Base-by-base conservation (phyloP, 2,113 vertebrate genomes). In the Plecotus auritus region DNA sequence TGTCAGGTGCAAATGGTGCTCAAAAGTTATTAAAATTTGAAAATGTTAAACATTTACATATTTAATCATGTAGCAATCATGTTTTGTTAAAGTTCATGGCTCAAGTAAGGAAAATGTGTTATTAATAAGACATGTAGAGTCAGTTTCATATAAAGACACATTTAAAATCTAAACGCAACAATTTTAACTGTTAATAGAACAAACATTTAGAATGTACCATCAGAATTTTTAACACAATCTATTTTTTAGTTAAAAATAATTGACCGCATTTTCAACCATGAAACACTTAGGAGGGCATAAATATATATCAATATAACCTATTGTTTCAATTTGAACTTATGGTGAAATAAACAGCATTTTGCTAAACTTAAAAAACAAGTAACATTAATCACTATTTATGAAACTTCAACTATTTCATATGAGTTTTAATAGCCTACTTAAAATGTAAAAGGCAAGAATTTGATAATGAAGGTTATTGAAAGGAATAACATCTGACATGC, bases 1-100 rank as follows among this genome's bases (percentile, higher is more conserved):
- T 96, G 92, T 97, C 94, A 97, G 96, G 96, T 97, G 96, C 14
- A 96, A 97, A 93, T 95, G 96, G 96, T 96, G 95, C 97, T 97
- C 73, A 93, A 94, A 91, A 95, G 87, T 90, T 96, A 85, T 95
- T 93, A 94, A 95, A 85, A 88, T 95, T 93, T 94, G 72, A 74
- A 94, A 97, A 88, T 96, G 92, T 88, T 95, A 88, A 96, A 77
- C 30, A 91, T 92, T 94, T 94, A 85, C 90, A 59, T 88, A 90
- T 35, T 97, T 85, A 90, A 90, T 91, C 40, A 69, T 91, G 83
- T 96, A 96, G 96, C 42, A 76, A 37, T 94, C 80, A 80, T 95
- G 88, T 89, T 97, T 81, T 97, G 95, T 94, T 90, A 92, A 95
- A 96, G 76, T 85, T 96, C n/a, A 90, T 93, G 89, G 28, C 51